phyloP scores from a whole-genome alignment of 2,113 vertebrate genomes.

The Callipepla californica region DNA sequence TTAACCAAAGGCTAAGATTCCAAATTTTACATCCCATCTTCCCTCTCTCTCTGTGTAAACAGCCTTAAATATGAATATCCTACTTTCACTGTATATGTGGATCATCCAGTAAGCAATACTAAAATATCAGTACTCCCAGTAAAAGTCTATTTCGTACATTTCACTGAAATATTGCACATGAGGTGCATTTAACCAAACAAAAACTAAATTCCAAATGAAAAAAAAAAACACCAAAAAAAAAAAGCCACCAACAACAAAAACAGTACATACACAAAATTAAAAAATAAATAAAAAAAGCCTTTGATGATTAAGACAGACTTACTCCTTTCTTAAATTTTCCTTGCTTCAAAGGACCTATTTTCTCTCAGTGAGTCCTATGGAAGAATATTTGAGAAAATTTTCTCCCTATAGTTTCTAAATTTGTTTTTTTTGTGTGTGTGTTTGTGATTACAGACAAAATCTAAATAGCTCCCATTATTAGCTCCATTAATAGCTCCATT shows the following conservation, averaged over 20 bases:
- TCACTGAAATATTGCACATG: not conserved
- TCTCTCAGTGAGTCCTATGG: not conserved
- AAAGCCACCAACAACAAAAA: not conserved
- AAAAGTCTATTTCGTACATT: not conserved
- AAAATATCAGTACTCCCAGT: not conserved
- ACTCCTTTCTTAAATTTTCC: not conserved
- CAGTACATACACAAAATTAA: not conserved
- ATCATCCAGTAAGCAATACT: not conserved
- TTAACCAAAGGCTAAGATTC: not conserved
- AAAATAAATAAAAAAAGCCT: not conserved
- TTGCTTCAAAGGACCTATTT: not conserved
- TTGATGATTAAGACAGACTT: not conserved
- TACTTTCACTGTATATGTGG: not conserved
- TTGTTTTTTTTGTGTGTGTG: not conserved
- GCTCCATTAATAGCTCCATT: no score
- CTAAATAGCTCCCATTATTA: not conserved
- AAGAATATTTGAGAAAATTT: not conserved
- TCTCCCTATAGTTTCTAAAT: not conserved
- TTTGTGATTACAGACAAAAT: not conserved
- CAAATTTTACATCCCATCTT: not conserved
- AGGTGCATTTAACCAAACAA: not conserved
- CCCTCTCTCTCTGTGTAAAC: not conserved
- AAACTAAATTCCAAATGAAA: not conserved
- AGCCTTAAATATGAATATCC: not conserved
- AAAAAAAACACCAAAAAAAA: not conserved